These are phyloP conservation scores for Nineta flava DNA, from an alignment of 2,888 invertebrate genomes.

Conservation along the genomic window DNA sequence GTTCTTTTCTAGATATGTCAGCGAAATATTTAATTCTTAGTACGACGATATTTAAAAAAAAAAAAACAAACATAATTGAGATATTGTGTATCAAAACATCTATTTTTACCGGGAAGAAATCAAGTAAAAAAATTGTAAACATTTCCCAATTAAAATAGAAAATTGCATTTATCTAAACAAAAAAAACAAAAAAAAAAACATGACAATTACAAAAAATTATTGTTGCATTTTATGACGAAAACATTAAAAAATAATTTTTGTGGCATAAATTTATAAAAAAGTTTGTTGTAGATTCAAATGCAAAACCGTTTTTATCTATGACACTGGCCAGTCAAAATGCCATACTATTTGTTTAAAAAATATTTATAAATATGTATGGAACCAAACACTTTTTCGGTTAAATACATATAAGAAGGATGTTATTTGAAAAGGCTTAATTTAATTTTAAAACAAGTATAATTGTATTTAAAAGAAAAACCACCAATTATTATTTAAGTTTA, in stretches of 20 bases:
- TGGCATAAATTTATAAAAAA: not conserved
- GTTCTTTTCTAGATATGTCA: conserved; percentile 8
- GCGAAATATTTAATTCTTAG: conserved; percentile 1
- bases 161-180: not conserved
- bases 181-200: not conserved
- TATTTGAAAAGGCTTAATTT: not conserved
- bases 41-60: not conserved
- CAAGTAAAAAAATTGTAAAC: not conserved
- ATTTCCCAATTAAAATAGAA: not conserved
- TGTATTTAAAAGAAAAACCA: not conserved
- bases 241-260: not conserved
- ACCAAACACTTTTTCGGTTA: not conserved
- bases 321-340: not conserved
- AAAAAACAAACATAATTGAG: too few relatives aligned
- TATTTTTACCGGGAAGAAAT: not conserved
- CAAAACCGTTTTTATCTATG: not conserved
- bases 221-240: not conserved
- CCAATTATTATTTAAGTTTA: not conserved
- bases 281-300: not conserved
- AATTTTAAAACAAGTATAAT: not conserved
- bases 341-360: not conserved
- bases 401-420: not conserved
- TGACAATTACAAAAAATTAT: not conserved
- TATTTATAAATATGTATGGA: not conserved
- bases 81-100: not conserved